phyloP scores from a whole-genome alignment of 2,888 invertebrate genomes.

The Dicyrtoma fusca region DNA sequence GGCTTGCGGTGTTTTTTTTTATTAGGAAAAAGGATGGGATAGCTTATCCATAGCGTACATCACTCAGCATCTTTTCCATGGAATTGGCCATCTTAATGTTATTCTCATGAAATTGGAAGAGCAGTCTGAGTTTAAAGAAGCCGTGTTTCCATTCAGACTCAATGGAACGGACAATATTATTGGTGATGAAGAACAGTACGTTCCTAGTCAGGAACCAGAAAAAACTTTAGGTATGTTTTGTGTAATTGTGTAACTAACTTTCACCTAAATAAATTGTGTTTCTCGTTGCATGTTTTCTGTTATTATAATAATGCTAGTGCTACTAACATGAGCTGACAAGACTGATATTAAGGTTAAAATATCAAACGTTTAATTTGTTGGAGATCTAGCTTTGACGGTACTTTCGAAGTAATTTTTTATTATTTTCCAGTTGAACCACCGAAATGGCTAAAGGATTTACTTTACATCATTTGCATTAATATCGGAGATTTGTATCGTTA shows the following conservation, averaged over 20 bases:
- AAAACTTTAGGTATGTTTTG: neutral
- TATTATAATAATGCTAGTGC: no score
- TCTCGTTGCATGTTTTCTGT: no score
- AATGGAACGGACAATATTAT: conserved; percentile 26
- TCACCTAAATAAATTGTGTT: no score
- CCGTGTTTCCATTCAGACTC: conserved; percentile 26
- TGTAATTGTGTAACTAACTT: no score
- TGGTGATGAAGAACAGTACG: neutral
- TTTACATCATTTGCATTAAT: conserved; percentile 49
- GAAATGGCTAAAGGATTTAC: conserved; percentile 45
- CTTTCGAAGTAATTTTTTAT: no score
- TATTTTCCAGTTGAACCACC: conserved; percentile 22
- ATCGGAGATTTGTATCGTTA: conserved; percentile 53
- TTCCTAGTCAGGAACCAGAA: neutral
- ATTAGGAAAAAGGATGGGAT: conserved; percentile 47
- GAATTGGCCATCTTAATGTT: conserved; percentile 47
- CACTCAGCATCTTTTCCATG: conserved; percentile 45
- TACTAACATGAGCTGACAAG: no score
- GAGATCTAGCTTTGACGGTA: no score
- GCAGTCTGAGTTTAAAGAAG: conserved; percentile 23
- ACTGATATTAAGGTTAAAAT: no score
- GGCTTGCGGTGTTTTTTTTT: neutral
- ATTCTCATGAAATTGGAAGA: conserved; percentile 44
- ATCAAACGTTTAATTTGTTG: no score
- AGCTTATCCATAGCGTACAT: conserved; percentile 42